phyloP scores from a whole-genome alignment of 2,888 invertebrate genomes.

The Sphecodes monilicornis region DNA sequence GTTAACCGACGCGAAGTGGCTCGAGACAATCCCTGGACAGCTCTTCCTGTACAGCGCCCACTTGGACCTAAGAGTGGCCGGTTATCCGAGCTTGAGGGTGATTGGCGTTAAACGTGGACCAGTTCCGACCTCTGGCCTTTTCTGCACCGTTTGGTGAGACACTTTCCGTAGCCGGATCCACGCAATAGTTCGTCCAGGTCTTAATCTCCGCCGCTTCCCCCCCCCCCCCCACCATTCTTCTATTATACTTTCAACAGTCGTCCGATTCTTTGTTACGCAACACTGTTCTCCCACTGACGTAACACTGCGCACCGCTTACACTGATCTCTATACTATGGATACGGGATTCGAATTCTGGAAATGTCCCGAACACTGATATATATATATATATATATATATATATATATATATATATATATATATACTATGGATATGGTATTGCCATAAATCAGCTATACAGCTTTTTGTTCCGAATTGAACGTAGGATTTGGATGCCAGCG shows the following conservation, averaged over 20 bases:
- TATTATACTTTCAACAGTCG: constrained; percentile 20
- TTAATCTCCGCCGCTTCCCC: background rate
- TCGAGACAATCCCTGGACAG: constrained; percentile 80
- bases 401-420: too few relatives aligned
- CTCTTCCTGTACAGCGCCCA: constrained; percentile 82
- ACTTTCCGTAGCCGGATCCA: constrained; percentile 35
- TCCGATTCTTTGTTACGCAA: constrained; percentile 1
- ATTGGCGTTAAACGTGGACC: constrained; percentile 82
- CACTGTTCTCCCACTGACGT: background rate
- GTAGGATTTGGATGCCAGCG: too few relatives aligned
- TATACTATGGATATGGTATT: too few relatives aligned
- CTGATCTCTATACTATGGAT: too few relatives aligned
- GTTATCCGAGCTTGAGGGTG: constrained; percentile 81
- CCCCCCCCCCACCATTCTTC: background rate
- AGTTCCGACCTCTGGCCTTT: constrained; percentile 76
- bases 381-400: too few relatives aligned
- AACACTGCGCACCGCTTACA: background rate
- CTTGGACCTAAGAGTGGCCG: constrained; percentile 80
- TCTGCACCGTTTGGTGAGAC: constrained; percentile 82
- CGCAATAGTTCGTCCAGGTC: background rate
- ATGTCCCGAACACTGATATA: too few relatives aligned
- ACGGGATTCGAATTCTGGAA: too few relatives aligned
- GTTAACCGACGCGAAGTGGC: constrained; percentile 76
- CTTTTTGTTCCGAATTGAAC: too few relatives aligned
- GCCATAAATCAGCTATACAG: too few relatives aligned